Conservation (phyloP, 2,113 vertebrate species). For the Nerophis ophidion region DNA sequence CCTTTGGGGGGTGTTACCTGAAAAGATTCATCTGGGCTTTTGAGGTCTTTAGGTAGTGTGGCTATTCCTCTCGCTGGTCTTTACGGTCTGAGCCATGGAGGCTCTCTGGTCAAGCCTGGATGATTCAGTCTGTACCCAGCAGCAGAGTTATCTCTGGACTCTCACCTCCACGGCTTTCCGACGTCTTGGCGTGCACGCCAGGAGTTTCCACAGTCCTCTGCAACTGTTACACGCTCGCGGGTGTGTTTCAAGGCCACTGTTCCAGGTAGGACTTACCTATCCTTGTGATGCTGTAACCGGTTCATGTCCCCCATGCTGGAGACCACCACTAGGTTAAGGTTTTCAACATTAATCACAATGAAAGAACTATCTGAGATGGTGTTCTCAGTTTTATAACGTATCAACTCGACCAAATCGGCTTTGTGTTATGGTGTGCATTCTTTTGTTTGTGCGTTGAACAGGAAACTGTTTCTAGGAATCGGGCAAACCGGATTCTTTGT, state of each 20-base stretch:
- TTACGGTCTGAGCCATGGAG: conserved; percentile 68
- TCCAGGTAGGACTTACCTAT: conserved; percentile 76
- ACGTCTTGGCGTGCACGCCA: conserved; percentile 63
- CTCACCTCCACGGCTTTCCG: conserved; percentile 74
- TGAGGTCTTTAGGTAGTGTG: conserved; percentile 10
- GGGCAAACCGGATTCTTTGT: conserved; percentile 19
- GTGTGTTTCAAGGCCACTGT: conserved; percentile 80
- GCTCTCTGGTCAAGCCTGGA: conserved; percentile 72
- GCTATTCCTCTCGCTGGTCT: conserved; percentile 10
- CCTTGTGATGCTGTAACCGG: not conserved
- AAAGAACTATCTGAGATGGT: conserved; percentile 29
- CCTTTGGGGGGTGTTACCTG: conserved; percentile 28
- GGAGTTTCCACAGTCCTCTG: conserved; percentile 69
- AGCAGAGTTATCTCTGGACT: conserved; percentile 78
- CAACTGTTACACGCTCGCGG: conserved; percentile 77
- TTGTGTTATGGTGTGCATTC: not conserved
- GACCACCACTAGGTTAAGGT: not conserved
- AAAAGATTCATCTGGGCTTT: conserved; percentile 9
- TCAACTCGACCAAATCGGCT: conserved; percentile 2
- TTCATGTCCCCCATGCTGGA: conserved; percentile 11
- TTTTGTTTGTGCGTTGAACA: conserved; percentile 23
- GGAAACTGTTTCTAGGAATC: conserved; percentile 48
- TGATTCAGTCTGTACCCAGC: conserved; percentile 74
- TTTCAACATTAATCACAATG: conserved; percentile 27
- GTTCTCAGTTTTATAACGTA: conserved; percentile 9